Base-by-base conservation (phyloP, 2,888 invertebrate species). In the Synergus itoensis region DNA sequence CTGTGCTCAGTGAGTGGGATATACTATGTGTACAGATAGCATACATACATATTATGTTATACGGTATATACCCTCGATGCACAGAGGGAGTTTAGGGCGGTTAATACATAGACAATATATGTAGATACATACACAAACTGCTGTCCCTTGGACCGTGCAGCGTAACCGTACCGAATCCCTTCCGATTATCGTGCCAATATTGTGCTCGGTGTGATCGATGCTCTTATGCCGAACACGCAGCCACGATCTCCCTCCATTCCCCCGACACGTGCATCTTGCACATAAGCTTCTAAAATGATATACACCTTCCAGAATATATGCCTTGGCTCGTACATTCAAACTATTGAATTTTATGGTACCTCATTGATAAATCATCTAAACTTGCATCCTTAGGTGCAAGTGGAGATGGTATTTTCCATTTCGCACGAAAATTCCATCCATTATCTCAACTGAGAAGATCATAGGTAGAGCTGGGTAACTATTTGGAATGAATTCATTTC, bases 131-230 rank as follows among this genome's bases (percentile, higher is more conserved):
- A 45, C 11, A 67, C 57, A 36, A 60, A 60, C 76, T 75, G 75
- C n/a, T 75, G 75, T 76, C 62, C 40, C 62, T 45, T 69, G 63
- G 77, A 64, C 77, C 73, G 77, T 73, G 53, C 11, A 73, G 53
- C 73, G 73, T 18, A 40, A 73, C 73, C 36, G 76, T 77, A 75
- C 76, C 86, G 88, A 88, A 89, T 88, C 87, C 87, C 85, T 87
- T 86, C 85, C 87, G 87, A 90, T 90, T 88, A 88, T 89, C 88
- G 81, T 88, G 88, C 87, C 90, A 90, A 90, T 90, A 90, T 90
- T 90, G 87, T 88, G 86, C 87, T 83, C 83, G 82, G 84, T 83
- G 86, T 90, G 90, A 90, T 90, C 88, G 89, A 89, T 89, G 88
- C 85, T 85, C 84, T 83, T 84, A 84, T 65, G 65, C 85, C 77